These are phyloP conservation scores for Lypha dubia DNA, from an alignment of 2,888 invertebrate species.

Conservation along the genomic window DNA sequence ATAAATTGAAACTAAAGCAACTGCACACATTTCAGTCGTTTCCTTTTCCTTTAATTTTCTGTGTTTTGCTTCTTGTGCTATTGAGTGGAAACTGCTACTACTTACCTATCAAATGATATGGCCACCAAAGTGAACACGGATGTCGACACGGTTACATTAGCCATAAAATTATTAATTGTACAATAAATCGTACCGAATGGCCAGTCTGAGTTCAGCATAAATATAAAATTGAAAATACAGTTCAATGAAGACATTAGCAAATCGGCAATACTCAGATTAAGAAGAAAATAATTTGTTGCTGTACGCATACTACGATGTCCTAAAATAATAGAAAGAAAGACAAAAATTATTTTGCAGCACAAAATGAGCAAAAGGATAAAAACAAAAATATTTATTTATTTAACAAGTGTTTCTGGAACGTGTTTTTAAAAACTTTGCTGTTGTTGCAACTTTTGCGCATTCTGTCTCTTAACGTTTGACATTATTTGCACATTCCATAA, in stretches of 20 bases:
- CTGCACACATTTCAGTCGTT: background rate
- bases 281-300: conserved; percentile 95
- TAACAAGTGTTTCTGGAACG: background rate
- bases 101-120: conserved; percentile 96
- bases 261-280: conserved; percentile 94
- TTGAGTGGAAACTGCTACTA: conserved; percentile 75
- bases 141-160: conserved; percentile 94
- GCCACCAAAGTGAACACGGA: conserved; percentile 97
- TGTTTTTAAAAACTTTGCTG: background rate
- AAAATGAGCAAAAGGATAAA: background rate
- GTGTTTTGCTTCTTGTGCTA: background rate
- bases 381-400: background rate
- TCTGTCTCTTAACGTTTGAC: background rate
- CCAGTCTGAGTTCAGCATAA: conserved; percentile 94
- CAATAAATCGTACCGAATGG: conserved; percentile 95
- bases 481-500: background rate
- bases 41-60: background rate
- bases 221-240: conserved; percentile 95
- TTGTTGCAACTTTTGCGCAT: background rate
- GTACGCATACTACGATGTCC: conserved; percentile 93
- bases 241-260: conserved; percentile 94
- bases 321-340: conserved; percentile 80
- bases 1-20: background rate
- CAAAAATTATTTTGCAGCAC: background rate
- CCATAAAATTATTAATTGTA: conserved; percentile 94